These are phyloP conservation scores for Venturia canescens DNA, from an alignment of 1,140 invertebrate genomes.

Conservation along the genomic window DNA sequence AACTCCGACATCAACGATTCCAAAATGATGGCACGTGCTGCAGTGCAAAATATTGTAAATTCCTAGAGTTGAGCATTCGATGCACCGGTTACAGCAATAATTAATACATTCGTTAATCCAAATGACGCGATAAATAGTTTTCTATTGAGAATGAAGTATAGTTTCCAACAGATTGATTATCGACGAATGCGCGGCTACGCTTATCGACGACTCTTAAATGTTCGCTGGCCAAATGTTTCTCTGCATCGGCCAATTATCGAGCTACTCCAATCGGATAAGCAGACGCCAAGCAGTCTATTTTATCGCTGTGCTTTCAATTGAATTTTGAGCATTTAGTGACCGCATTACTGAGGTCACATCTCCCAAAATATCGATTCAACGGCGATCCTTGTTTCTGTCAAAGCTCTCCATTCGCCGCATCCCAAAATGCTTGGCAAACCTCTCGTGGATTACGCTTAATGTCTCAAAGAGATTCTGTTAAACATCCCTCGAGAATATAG, in stretches of 20 bases:
- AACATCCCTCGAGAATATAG: neutral
- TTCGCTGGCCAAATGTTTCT: neutral
- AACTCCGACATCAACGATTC: too few relatives aligned
- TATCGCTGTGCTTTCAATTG: neutral
- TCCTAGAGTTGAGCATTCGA: too few relatives aligned
- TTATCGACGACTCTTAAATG: neutral
- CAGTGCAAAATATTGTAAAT: too few relatives aligned
- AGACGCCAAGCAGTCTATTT: neutral
- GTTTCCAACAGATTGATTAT: neutral
- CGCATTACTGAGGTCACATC: neutral
- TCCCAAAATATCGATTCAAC: neutral
- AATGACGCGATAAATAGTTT: neutral
- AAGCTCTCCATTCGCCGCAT: neutral
- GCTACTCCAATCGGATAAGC: neutral
- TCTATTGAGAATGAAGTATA: neutral
- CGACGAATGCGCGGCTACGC: neutral
- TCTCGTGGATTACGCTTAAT: neutral
- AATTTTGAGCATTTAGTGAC: neutral
- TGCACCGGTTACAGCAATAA: neutral
- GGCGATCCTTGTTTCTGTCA: neutral
- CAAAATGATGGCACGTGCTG: too few relatives aligned
- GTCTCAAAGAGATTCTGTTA: neutral
- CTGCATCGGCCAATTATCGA: neutral
- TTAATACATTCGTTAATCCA: neutral
- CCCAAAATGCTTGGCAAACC: neutral